A percentile compares a stretch with the other conserved stretches of the same genome.
phyloP scores from a whole-genome alignment of 2,888 invertebrate species.

The Agriotes lineatus region DNA sequence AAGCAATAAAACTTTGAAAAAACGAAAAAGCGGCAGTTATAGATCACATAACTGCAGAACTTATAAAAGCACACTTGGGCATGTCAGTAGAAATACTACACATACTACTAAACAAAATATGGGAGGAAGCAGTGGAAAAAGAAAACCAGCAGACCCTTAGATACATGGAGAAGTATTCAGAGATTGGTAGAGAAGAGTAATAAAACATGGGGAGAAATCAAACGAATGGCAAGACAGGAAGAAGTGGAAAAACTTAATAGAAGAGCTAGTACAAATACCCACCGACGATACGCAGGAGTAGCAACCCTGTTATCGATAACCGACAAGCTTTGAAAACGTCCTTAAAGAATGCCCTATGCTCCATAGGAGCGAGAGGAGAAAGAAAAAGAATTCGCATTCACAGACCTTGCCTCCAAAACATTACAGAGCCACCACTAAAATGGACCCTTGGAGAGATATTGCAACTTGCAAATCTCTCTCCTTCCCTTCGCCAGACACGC shows the following conservation, averaged over 20 bases:
- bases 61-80: not conserved
- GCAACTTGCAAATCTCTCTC: slow-evolving; percentile 12
- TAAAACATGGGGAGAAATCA: not conserved
- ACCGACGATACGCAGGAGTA: no score
- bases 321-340: no score
- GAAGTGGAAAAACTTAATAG: not conserved
- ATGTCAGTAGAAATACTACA: no score
- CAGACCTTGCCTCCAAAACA: not conserved
- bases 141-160: not conserved
- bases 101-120: not conserved
- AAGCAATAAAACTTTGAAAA: no score
- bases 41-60: not conserved
- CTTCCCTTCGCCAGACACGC: slow-evolving; percentile 1
- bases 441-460: not conserved
- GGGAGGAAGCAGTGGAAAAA: not conserved
- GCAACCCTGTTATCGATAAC: no score
- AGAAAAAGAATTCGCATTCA: no score
- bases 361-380: no score
- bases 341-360: no score
- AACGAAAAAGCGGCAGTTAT: no score
- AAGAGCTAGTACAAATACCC: not conserved
- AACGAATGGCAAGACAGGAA: no score
- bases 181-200: not conserved
- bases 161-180: no score
- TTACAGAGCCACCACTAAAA: not conserved